Percentiles rank a stretch among this genome's conserved stretches.
These are phyloP conservation scores for Melitaea athalia DNA, from an alignment of 2,888 invertebrate species.

Conservation along the genomic window DNA sequence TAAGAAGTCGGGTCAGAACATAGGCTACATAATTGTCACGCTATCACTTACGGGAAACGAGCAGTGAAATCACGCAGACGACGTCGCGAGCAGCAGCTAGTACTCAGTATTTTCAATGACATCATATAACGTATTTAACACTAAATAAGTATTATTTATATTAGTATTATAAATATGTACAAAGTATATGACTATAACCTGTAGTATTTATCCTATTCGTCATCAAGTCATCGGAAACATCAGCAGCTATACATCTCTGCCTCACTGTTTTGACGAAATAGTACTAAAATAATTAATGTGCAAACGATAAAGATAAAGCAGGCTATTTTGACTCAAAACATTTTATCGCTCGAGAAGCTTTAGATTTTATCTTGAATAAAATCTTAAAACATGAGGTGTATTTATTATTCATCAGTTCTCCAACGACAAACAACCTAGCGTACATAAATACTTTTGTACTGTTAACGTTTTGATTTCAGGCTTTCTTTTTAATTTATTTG, in stretches of 20 bases:
- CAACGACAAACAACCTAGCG: no score
- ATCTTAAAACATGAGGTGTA: no score
- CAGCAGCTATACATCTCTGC: conserved; percentile 5
- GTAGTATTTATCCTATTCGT: conserved; percentile 21
- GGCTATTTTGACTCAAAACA: neutral
- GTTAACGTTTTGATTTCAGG: neutral
- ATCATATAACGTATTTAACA: conserved; percentile 27
- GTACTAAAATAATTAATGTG: neutral
- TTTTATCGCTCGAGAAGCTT: neutral
- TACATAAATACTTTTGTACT: neutral
- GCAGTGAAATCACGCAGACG: no score
- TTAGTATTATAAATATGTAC: no score
- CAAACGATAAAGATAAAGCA: neutral
- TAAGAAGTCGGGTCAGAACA: no score
- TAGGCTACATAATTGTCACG: no score
- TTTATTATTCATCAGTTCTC: no score
- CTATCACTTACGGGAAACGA: no score
- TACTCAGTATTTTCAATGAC: conserved; percentile 13
- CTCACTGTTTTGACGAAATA: conserved; percentile 7
- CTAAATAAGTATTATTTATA: neutral
- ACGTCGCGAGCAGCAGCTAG: no score
- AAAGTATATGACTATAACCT: neutral
- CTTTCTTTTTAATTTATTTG: neutral
- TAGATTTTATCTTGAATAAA: neutral
- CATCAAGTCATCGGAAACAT: conserved; percentile 16